These are phyloP conservation scores for Triops longicaudatus DNA, from an alignment of 1,140 invertebrate genomes.

Conservation along the genomic window DNA sequence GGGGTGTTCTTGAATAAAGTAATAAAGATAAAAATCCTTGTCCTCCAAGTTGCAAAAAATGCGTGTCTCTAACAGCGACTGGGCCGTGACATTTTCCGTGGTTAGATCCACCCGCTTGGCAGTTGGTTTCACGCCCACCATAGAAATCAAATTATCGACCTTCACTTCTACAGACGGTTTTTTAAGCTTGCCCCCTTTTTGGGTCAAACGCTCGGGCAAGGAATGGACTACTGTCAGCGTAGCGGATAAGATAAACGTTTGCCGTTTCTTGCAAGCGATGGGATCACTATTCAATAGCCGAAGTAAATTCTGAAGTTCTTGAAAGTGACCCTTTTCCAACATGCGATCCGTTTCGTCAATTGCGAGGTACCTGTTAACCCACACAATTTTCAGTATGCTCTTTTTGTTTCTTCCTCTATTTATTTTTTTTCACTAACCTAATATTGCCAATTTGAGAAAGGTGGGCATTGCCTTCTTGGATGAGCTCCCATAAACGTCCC, in stretches of 20 bases:
- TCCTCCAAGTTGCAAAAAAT: constrained; percentile 61
- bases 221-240: constrained; percentile 86
- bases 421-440: constrained; percentile 43
- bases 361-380: constrained; percentile 59
- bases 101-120: constrained; percentile 50
- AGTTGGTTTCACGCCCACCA: constrained; percentile 41
- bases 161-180: constrained; percentile 62
- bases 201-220: constrained; percentile 64
- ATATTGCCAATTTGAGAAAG: constrained; percentile 58
- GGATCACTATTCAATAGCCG: constrained; percentile 63
- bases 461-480: constrained; percentile 66
- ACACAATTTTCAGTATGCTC: background rate
- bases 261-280: constrained; percentile 49
- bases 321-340: constrained; percentile 93
- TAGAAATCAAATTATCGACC: constrained; percentile 46
- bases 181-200: constrained; percentile 47
- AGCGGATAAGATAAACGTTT: constrained; percentile 96
- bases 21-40: constrained; percentile 90
- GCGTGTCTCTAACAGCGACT: constrained; percentile 69
- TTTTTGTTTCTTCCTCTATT: too few relatives aligned
- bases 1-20: constrained; percentile 72
- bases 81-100: constrained; percentile 56
- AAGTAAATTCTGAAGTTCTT: constrained; percentile 76
- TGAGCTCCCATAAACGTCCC: constrained; percentile 88
- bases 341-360: constrained; percentile 99